Evolutionary conservation across 1,140 invertebrate genomes (phyloP).

Genomic region (Eubasilissa regina): DNA sequence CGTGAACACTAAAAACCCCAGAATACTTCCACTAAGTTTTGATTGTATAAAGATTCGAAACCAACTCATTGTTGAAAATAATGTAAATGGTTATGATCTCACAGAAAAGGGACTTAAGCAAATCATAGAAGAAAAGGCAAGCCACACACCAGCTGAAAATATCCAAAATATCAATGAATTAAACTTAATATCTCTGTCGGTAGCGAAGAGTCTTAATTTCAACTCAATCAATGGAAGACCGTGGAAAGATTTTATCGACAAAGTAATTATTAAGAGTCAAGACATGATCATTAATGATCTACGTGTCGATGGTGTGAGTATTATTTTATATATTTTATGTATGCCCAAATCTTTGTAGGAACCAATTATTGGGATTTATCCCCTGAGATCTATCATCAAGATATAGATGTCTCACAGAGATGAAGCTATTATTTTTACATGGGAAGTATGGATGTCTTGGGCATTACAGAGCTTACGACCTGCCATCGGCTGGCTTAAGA

Average conservation of each 20-base stretch:
- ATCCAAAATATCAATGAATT: conserved; percentile 14
- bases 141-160: background rate
- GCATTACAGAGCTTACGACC: no score
- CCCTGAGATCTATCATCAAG: no score
- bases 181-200: conserved; percentile 41
- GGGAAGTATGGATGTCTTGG: no score
- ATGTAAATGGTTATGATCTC: conserved; percentile 55
- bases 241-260: conserved; percentile 64
- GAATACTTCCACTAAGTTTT: conserved; percentile 52
- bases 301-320: conserved; percentile 68
- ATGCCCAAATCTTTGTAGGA: no score
- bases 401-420: no score
- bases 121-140: conserved; percentile 41
- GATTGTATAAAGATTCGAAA: conserved; percentile 59
- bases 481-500: no score
- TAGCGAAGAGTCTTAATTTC: conserved; percentile 60
- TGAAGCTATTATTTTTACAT: no score
- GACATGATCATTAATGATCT: conserved; percentile 64
- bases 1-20: conserved; percentile 15
- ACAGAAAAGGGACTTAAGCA: conserved; percentile 45
- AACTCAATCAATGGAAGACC: conserved; percentile 63
- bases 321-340: conserved; percentile 20
- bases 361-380: no score
- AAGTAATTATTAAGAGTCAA: conserved; percentile 66
- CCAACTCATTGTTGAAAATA: conserved; percentile 57